These are phyloP conservation scores for Holothuria scabra DNA, from an alignment of 53 echinoderm and acorn worm species.

Conservation along the genomic window DNA sequence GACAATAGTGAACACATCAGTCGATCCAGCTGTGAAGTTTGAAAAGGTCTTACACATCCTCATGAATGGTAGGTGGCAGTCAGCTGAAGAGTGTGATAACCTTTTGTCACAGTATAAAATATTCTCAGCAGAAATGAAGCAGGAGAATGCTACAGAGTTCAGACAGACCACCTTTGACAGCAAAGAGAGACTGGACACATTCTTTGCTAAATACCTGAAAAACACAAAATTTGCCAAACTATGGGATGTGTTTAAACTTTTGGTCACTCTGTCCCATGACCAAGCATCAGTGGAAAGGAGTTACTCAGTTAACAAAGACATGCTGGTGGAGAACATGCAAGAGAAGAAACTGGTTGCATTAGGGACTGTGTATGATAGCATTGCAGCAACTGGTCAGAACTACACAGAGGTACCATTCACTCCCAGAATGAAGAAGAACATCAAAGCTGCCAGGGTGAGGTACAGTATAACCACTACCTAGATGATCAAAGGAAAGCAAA, in stretches of 20 bases:
- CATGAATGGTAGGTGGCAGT: conserved; percentile 5
- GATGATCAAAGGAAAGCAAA: conserved; percentile 11
- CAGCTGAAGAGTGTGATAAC: conserved; percentile 16
- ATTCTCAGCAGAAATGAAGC: not conserved
- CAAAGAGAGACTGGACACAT: conserved; percentile 1
- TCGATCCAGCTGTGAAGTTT: conserved; percentile 20
- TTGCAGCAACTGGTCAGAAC: not conserved
- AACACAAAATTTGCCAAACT: not conserved
- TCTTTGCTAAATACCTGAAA: too few species aligned
- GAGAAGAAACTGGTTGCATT: conserved; percentile 3
- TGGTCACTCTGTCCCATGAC: not conserved
- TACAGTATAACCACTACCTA: conserved; percentile 12
- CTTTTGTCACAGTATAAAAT: too few species aligned
- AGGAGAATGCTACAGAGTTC: not conserved
- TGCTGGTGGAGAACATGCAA: conserved; percentile 1
- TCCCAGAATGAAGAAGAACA: conserved; percentile 16
- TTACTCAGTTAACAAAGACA: conserved; percentile 13
- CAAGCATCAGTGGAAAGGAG: not conserved
- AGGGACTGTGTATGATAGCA: conserved; percentile 1
- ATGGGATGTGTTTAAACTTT: conserved; percentile 8
- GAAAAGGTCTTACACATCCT: not conserved
- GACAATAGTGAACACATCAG: conserved; percentile 8
- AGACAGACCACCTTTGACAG: not conserved
- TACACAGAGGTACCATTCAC: conserved; percentile 2
- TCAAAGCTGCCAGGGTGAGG: not conserved